Conservation (phyloP, 2,797 vertebrate genomes). For the Hypotaenidia okinawae region DNA sequence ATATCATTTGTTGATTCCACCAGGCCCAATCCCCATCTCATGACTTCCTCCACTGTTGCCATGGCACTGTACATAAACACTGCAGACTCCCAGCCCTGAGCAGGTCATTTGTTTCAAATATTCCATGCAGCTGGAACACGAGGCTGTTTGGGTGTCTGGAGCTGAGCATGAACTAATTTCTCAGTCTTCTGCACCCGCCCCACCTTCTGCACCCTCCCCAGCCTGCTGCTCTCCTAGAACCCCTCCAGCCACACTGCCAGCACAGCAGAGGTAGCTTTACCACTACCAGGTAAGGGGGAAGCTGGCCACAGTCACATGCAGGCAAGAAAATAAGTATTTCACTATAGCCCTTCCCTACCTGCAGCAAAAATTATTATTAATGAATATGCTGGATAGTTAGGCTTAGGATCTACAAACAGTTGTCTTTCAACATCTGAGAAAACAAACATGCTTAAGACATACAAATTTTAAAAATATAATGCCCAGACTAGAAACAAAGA, state of each 20-base stretch:
- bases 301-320: neutral
- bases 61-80: constrained; percentile 77
- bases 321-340: neutral
- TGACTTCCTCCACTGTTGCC: constrained; percentile 77
- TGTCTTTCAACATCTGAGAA: neutral
- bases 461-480: neutral
- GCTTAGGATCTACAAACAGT: no score
- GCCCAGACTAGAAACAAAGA: neutral
- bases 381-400: rapidly evolving
- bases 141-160: constrained; percentile 91
- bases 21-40: constrained; percentile 66
- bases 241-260: constrained; percentile 48
- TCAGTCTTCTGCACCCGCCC: constrained; percentile 65
- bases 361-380: neutral
- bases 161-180: constrained; percentile 77
- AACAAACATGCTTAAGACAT: neutral
- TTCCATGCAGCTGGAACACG: constrained; percentile 83
- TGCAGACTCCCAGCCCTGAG: constrained; percentile 70
- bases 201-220: constrained; percentile 20
- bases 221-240: neutral
- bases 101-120: constrained; percentile 86
- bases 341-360: neutral
- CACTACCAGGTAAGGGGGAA: neutral
- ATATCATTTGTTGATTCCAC: constrained; percentile 76
- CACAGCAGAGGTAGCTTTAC: constrained; percentile 49